Base-by-base conservation (phyloP, 1,140 invertebrate genomes). In the Nephila pilipes region DNA sequence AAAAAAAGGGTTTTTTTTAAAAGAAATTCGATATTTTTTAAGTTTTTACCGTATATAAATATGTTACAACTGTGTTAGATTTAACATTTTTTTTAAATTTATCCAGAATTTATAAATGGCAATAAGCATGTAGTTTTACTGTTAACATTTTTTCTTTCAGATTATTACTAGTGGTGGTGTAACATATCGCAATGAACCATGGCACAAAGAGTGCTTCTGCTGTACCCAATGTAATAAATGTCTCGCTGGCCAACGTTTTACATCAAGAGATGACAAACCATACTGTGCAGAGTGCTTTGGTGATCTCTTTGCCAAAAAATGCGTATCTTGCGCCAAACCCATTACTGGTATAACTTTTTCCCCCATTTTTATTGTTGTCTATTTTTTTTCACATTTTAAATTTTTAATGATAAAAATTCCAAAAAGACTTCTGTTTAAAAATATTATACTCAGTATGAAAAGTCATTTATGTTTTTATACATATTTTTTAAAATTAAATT, bases 201-300 rank as follows among this genome's bases (percentile, higher is more conserved):
- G 98, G 98, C 99, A 99, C 96, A 97, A 98, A 94, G 96, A 96
- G 91, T 96, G 96, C 94, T 99, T 99, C 96, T 98, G 98, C 83
- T 99, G 99, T 97, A 99, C 98, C 93, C 97, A 99, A 96, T 99
- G 99, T 96, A 97, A 97, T 95, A 98, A 97, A 93, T 98, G 98
- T 94, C 96, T 99, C 95, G 99, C 99, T 90, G 99, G 99, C 32
- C 98, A 99, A 96, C 97, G 99, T 95, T 99, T 99, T 96, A 99
- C 99, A 75, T 99, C 98, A 92, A 96, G 98, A 95, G 99, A 99
- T 95, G 93, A 94, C 36, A 99, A 99, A 96, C 99, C 99, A 0
- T 99, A 99, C 96, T 99, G 99, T 96, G 99, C 99, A 88, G 98
- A 99, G 69, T 99, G 99, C 96, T 99, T 99, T 95, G 99, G 99